Conservation (phyloP, 2,113 vertebrate species). For the Aramus guarauna region DNA sequence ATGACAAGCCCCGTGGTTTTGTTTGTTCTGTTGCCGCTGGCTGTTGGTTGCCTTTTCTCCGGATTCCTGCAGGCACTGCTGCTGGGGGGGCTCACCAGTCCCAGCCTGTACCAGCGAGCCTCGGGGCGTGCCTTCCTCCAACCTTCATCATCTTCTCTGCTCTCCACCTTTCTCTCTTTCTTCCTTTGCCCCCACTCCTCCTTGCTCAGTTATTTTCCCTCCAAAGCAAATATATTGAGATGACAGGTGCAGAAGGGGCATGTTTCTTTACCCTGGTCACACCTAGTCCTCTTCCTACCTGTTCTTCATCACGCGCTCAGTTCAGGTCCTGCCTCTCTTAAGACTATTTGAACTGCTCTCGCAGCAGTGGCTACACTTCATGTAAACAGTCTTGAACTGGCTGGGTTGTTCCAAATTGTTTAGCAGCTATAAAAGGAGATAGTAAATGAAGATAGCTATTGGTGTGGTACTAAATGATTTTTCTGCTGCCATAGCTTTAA, state of each 20-base stretch:
- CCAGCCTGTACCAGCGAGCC: background rate
- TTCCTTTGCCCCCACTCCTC: background rate
- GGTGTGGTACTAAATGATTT: background rate
- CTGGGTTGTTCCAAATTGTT: background rate
- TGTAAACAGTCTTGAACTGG: background rate
- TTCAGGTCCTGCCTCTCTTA: background rate
- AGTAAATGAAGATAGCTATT: background rate
- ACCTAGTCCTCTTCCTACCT: background rate
- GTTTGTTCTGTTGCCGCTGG: background rate
- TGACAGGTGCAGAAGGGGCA: background rate
- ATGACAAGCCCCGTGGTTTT: background rate
- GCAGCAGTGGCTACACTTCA: background rate
- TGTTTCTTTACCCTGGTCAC: background rate
- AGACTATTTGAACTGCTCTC: background rate
- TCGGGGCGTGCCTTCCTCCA: background rate
- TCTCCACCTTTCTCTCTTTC: background rate
- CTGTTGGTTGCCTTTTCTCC: background rate
- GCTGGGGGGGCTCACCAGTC: background rate
- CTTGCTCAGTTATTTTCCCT: background rate
- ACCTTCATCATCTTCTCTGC: background rate
- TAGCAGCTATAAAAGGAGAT: background rate
- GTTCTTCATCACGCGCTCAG: accelerated
- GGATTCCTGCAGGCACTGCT: background rate
- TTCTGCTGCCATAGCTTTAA: background rate
- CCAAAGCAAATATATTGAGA: background rate